Evolutionary conservation across 2,113 vertebrate genomes (phyloP).

Genomic region (Astur gentilis): DNA sequence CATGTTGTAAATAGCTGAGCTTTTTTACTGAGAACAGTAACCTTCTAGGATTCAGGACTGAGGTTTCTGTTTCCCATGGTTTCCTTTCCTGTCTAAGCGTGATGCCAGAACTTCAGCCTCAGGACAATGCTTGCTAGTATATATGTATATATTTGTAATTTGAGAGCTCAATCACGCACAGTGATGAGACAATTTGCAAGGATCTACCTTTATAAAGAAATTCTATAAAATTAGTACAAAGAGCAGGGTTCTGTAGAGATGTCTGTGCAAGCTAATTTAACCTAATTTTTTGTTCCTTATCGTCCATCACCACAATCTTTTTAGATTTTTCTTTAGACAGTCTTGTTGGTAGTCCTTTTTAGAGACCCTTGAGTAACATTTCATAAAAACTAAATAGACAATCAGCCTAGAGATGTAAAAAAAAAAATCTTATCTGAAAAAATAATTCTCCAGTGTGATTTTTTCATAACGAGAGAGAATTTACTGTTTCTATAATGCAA

Average conservation of each 20-base stretch:
- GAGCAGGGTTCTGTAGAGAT: background rate
- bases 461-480: background rate
- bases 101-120: background rate
- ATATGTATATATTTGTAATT: background rate
- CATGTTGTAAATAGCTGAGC: background rate
- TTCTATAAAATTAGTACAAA: background rate
- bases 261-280: background rate
- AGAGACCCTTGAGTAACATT: background rate
- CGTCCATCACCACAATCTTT: background rate
- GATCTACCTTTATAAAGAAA: background rate
- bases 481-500: background rate
- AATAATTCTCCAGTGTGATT: background rate
- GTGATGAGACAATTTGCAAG: background rate
- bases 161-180: background rate
- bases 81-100: background rate
- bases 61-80: background rate
- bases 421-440: background rate
- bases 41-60: background rate
- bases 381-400: background rate
- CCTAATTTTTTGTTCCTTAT: background rate
- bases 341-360: background rate
- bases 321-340: background rate
- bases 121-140: background rate
- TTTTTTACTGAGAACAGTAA: slow-evolving; percentile 4
- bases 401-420: background rate